Percentiles rank a stretch among this genome's conserved stretches.
Evolutionary conservation across 2,888 invertebrate species (phyloP).

Genomic region (Caradrina kadenii): DNA sequence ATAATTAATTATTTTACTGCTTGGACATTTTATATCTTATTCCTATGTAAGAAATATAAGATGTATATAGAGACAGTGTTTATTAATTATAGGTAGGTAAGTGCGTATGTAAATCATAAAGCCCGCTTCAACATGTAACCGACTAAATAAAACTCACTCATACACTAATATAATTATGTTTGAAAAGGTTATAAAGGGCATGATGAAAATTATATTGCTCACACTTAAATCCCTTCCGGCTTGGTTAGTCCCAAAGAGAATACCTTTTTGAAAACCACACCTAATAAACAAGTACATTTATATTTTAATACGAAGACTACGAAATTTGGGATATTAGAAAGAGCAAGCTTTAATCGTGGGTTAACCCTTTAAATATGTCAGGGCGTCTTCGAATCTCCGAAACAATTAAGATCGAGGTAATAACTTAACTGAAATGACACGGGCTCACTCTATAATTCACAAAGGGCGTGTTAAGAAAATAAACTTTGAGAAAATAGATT

Average conservation of each 20-base stretch:
- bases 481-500: conserved; percentile 5
- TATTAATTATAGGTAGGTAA: neutral
- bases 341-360: conserved; percentile 48
- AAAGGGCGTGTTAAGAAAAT: conserved; percentile 22
- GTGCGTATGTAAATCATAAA: neutral
- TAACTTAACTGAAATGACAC: conserved; percentile 56
- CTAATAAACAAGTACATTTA: conserved; percentile 60
- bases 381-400: conserved; percentile 31
- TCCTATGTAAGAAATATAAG: neutral
- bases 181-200: conserved; percentile 48
- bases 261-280: conserved; percentile 66
- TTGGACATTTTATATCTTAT: neutral
- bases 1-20: neutral
- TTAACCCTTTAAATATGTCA: conserved; percentile 47
- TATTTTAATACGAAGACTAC: conserved; percentile 58
- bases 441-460: conserved; percentile 37
- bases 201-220: conserved; percentile 56
- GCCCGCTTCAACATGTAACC: neutral
- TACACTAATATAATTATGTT: conserved; percentile 41
- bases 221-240: conserved; percentile 64
- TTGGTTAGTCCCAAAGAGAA: conserved; percentile 58
- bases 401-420: conserved; percentile 45
- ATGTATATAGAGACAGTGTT: neutral
- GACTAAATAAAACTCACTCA: conserved; percentile 27
- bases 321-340: conserved; percentile 58